These are phyloP conservation scores for Eptesicus fuscus DNA, from an alignment of 2,113 vertebrate genomes.

Conservation along the genomic window DNA sequence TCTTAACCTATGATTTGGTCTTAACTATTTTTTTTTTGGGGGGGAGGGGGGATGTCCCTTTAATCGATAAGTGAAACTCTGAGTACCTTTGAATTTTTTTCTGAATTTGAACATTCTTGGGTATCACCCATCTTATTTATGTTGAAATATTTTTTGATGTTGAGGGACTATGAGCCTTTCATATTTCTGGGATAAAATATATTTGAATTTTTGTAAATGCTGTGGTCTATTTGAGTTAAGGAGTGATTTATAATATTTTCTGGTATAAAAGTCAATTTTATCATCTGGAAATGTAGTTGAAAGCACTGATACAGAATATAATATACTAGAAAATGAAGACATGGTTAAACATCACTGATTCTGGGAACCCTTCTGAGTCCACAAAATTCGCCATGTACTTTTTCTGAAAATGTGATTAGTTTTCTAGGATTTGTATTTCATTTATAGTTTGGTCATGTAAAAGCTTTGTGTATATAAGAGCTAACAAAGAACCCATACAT, in stretches of 20 bases:
- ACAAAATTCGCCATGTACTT: not conserved
- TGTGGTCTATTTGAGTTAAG: not conserved
- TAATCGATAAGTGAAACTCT: not conserved
- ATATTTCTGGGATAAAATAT: conserved; percentile 6
- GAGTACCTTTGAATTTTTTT: not conserved
- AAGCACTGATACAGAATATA: not conserved
- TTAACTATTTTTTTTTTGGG: not conserved
- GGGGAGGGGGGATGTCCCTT: not conserved
- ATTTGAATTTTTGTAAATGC: conserved; percentile 10
- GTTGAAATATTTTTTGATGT: conserved; percentile 8
- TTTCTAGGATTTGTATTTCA: not conserved
- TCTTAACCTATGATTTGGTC: not conserved
- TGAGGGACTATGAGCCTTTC: not conserved
- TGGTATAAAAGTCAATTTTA: conserved; percentile 8
- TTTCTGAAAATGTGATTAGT: not conserved
- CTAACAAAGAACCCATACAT: not conserved
- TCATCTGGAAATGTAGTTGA: not conserved
- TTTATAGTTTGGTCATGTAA: not conserved
- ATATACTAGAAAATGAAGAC: not conserved
- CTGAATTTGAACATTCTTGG: not conserved
- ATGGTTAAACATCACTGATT: not conserved
- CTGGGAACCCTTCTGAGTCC: not conserved
- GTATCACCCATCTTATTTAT: not conserved
- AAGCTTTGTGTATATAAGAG: not conserved
- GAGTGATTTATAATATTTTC: not conserved